Base-by-base conservation (phyloP, 2,888 invertebrate genomes). In the Stenchaetothrips biformis region DNA sequence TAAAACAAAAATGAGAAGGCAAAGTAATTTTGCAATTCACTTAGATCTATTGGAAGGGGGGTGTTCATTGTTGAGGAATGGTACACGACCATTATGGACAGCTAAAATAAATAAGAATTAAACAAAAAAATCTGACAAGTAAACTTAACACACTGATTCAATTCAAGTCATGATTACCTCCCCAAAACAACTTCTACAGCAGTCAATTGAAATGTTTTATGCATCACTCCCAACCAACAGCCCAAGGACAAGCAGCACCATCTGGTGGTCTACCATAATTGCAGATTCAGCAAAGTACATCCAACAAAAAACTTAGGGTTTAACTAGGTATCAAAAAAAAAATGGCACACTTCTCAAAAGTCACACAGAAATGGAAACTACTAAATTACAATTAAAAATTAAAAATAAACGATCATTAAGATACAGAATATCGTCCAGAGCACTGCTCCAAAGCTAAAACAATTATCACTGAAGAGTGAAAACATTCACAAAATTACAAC, bases 361-460 rank as follows among this genome's bases (percentile, higher is more conserved):
- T 21, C 67, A 25, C 67, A 25, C 25, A 21, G 25, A 21, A 74
- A 59, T 18, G 59, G 18, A 59, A 59, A 9, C 16, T 18, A 59
- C 67, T 74, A 74, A 74, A 2, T 25, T 25, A 74, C 67, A 25
- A 74, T 11, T 53, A 0, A 21, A 21, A 74, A 18, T 59, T 13
- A 59, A 25, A 25, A 74, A n/a, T 21, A 67, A n/a, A 67, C 21
- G 25, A 74, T 74, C 25, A 74, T 74, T 25, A 74, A 25, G 21
- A 25, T 25, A 74, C 21, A 74, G 21, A 53, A 53, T 18, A 21
- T 6, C 25, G 25, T 74, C 25, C 7, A 25, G 67, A 74, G 67
- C 67, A 74, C 67, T 74, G 67, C 67, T 74, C 67, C 67, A 21
- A 74, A 25, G 25, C 67, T 74, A 74, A 74, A 74, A 74, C 25